phyloP scores from a whole-genome alignment of 92 coral and sea anemone species.

The Actinernus sp. region DNA sequence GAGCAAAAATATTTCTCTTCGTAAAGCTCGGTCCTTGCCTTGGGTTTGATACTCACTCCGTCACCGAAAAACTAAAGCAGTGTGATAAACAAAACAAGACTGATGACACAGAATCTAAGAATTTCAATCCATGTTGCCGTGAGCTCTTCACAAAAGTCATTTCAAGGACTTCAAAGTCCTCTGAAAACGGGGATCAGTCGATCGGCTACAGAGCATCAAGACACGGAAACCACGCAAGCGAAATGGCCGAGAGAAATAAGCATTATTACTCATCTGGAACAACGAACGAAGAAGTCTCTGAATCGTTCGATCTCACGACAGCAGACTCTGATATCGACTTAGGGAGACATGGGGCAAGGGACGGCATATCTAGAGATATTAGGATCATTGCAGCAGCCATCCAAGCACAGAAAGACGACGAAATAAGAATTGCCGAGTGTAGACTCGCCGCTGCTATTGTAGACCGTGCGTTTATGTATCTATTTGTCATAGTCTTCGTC shows the following conservation, averaged over 20 bases:
- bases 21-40: constrained; percentile 63
- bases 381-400: constrained; percentile 50
- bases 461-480: constrained; percentile 79
- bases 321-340: not conserved
- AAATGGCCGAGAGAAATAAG: not conserved
- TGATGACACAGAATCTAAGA: not conserved
- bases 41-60: constrained; percentile 21
- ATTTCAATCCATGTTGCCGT: too few relatives aligned
- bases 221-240: not conserved
- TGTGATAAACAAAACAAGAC: not conserved
- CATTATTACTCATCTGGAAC: not conserved
- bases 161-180: not conserved
- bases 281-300: constrained; percentile 13
- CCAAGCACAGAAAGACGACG: constrained; percentile 52
- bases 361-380: constrained; percentile 31
- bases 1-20: constrained; percentile 48
- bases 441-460: constrained; percentile 84
- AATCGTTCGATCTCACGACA: constrained; percentile 4
- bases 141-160: not conserved
- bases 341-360: not conserved
- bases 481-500: constrained; percentile 65
- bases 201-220: not conserved
- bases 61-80: not conserved
- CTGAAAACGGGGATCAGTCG: not conserved
- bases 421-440: constrained; percentile 48